Percentiles rank a stretch among this genome's conserved stretches.
These are phyloP conservation scores for Hippoglossus stenolepis DNA, from an alignment of 2,113 vertebrate species.

Conservation along the genomic window DNA sequence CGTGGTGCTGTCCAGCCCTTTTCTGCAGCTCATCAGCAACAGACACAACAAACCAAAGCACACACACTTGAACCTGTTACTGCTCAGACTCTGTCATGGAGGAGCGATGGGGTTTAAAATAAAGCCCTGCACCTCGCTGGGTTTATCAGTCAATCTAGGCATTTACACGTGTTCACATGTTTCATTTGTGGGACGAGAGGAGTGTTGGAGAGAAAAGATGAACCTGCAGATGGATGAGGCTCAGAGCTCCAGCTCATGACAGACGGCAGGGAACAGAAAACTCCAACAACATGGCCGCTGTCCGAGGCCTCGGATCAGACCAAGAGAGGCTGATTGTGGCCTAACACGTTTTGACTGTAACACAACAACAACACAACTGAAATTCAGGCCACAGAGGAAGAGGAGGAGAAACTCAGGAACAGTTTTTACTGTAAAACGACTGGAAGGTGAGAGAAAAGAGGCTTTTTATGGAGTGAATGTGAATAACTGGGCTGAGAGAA, in stretches of 20 bases:
- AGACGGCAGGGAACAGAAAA: not conserved
- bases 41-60: not conserved
- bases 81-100: not conserved
- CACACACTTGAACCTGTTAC: not conserved
- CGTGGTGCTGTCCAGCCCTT: slow-evolving; percentile 93
- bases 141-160: slow-evolving; percentile 65
- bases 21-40: slow-evolving; percentile 92
- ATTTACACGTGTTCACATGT: slow-evolving; percentile 20
- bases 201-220: slow-evolving; percentile 46
- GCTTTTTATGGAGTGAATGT: not conserved
- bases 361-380: not conserved
- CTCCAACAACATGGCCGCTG: too few relatives aligned
- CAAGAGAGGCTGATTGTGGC: not conserved
- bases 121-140: slow-evolving; percentile 45
- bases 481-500: too few relatives aligned
- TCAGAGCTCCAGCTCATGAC: slow-evolving; percentile 25
- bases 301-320: not conserved
- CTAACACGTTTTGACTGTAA: not conserved
- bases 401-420: not conserved
- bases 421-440: too few relatives aligned
- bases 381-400: not conserved
- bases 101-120: slow-evolving; percentile 28
- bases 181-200: slow-evolving; percentile 75
- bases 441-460: too few relatives aligned
- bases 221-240: slow-evolving; percentile 72